Evolutionary conservation across 2,888 invertebrate species (phyloP).

Genomic region (Drosophila differens): DNA sequence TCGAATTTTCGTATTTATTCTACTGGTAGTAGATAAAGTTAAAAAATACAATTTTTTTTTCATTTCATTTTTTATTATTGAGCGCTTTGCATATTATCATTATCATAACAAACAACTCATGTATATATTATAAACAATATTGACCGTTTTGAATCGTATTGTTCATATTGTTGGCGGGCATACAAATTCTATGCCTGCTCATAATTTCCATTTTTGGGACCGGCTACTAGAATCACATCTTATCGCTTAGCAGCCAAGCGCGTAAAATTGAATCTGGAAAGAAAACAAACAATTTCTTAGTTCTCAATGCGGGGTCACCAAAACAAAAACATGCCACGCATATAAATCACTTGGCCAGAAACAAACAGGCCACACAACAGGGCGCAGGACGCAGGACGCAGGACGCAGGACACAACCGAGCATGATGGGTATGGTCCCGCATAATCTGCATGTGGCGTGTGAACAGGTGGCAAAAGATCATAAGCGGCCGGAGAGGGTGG

Average conservation of each 20-base stretch:
- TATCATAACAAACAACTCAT: background rate
- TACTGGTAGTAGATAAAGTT: no score
- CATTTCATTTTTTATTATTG: background rate
- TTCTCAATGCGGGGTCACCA: slow-evolving; percentile 16
- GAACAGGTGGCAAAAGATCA: slow-evolving; percentile 29
- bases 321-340: slow-evolving; percentile 42
- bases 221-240: slow-evolving; percentile 23
- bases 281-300: slow-evolving; percentile 41
- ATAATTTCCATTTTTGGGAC: slow-evolving; percentile 17
- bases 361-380: slow-evolving; percentile 31
- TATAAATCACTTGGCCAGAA: slow-evolving; percentile 45
- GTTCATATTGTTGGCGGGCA: background rate
- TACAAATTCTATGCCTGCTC: slow-evolving; percentile 4
- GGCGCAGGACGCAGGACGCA: slow-evolving; percentile 4
- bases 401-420: slow-evolving; percentile 1
- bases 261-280: slow-evolving; percentile 28
- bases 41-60: background rate
- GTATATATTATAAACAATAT: background rate
- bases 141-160: background rate
- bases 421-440: slow-evolving; percentile 16
- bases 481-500: background rate
- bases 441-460: slow-evolving; percentile 40
- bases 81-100: background rate
- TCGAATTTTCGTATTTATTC: background rate
- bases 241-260: slow-evolving; percentile 41